Evolutionary conservation across 2,113 vertebrate genomes (phyloP), one percentile per base, ranked within the genome.

Genomic region (Lasiurus cinereus): DNA sequence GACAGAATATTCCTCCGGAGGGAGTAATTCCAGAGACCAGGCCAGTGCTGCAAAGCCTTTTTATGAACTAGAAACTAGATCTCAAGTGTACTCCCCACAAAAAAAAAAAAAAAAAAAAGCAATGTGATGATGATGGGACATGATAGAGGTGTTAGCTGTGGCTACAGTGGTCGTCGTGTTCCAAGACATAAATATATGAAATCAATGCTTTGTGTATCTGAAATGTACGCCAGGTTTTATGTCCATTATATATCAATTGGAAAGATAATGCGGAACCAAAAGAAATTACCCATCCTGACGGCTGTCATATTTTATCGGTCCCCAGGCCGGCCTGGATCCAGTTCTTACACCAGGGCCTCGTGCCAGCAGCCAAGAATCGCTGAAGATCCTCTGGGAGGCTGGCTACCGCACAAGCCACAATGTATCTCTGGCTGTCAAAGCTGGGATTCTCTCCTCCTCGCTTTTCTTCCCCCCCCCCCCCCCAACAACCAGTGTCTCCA

Each of bases 1-100:
- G 8, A 14, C 36, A 54, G 7, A 31, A 29, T 39, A 39, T 83
- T 78, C 43, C 22, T 95, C 3, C 33, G 89, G 27, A 67, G 19
- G 18, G 50, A 54, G 15, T 19, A 46, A 50, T 56, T n/a, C 19
- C 56, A 73, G 29, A 64, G 52, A 74, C 5, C 8, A 29, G 39
- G 36, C 18, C 1, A 15, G 5, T 54, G 52, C 0, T 19, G 7
- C 15, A 22, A 24, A 8, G 10, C 2, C 1, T 0, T 31, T 83
- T 67, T 16, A 36, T 15, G n/a, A 77, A 1, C 6, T 29, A 9
- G 2, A 48, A 8, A 76, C 27, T 48, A 48, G 73, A 48, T 48
- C 73, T 76, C 16, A 76, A 48, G 14, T 76, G 43, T 31, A 48
- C 27, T 48, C 73, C 48, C 21, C 73, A 48, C 43, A 31, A 76